Evolutionary conservation across 2,797 vertebrate genomes (phyloP), one percentile per base, ranked within the genome.

Genomic region (Halcyon leucocephala): DNA sequence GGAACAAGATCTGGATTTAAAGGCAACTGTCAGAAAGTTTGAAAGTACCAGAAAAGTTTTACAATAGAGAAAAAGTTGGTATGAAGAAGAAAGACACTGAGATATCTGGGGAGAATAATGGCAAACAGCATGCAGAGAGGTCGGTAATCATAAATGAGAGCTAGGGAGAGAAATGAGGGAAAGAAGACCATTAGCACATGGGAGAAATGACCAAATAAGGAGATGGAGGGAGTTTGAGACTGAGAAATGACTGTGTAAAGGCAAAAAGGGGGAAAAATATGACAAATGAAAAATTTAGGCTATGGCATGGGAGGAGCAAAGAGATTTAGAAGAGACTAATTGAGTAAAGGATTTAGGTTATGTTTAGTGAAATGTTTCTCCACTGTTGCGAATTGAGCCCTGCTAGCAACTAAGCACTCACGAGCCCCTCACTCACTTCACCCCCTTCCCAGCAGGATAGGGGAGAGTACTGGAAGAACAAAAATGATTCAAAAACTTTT

Each of bases 391-490:
- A 10, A 10, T 33, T 88, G 42, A 77, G 18, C 22, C 12, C 46
- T 61, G 35, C 5, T 41, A 61, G n/a, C 28, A 84, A 10, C 58
- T 52, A 33, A 58, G 42, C 39, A 74, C 14, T 9, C 44, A 67
- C 12, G 17, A 78, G 26, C 5, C 20, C 15, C 33, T 42, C 31
- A 54, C 12, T n/a, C 48, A 66, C 6, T 82, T 67, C 26, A 77
- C 2, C 7, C 10, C 9, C 7, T 46, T 7, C 7, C 44, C 31
- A 64, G 25, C 0, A 1, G 17, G 24, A 46, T 1, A 61, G 10
- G 10, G 25, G 6, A 66, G n/a, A 66, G 7, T 71, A 76, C 2
- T 22, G 19, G 24, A 62, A 49, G 12, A 29, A 6, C 3, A 60
- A 87, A 93, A 80, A 44, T 16, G 1, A 49, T n/a, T 33, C 12